These are phyloP conservation scores for Danio rerio DNA, from an alignment of 2,113 vertebrate species.

Conservation along the genomic window DNA sequence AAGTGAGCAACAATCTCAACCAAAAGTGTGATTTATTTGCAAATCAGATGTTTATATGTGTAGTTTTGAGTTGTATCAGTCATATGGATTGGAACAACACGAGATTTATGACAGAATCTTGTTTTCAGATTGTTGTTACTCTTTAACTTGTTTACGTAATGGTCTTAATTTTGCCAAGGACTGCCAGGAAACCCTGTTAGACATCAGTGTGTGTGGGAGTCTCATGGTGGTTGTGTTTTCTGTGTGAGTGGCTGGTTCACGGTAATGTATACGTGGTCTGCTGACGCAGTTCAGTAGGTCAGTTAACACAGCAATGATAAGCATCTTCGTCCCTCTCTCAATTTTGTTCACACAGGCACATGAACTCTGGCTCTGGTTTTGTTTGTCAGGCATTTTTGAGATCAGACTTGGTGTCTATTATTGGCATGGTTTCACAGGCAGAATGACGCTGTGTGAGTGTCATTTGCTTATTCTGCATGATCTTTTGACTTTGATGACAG, in stretches of 20 bases:
- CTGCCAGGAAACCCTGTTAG: background rate
- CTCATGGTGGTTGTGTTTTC: background rate
- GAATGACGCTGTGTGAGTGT: constrained; percentile 5
- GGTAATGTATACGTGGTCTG: background rate
- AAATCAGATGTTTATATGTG: background rate
- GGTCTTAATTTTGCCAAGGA: background rate
- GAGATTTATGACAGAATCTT: background rate
- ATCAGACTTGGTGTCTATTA: constrained; percentile 39
- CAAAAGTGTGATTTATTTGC: background rate
- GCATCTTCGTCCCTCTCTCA: constrained; percentile 1
- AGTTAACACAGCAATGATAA: constrained; percentile 36
- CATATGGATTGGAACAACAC: background rate
- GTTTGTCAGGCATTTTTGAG: constrained; percentile 32
- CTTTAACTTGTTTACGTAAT: constrained; percentile 3
- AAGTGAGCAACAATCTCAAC: too few species aligned
- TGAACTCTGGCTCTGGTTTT: constrained; percentile 15
- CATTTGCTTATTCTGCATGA: constrained; percentile 7
- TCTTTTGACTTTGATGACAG: background rate
- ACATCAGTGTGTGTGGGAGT: background rate
- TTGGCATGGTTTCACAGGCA: constrained; percentile 6
- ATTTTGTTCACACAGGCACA: background rate
- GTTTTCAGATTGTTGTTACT: background rate
- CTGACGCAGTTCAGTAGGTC: constrained; percentile 48
- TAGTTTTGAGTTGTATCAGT: background rate
- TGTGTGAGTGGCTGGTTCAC: background rate